Evolutionary conservation across 2,888 invertebrate species (phyloP).

Genomic region (Neoascia interrupta): DNA sequence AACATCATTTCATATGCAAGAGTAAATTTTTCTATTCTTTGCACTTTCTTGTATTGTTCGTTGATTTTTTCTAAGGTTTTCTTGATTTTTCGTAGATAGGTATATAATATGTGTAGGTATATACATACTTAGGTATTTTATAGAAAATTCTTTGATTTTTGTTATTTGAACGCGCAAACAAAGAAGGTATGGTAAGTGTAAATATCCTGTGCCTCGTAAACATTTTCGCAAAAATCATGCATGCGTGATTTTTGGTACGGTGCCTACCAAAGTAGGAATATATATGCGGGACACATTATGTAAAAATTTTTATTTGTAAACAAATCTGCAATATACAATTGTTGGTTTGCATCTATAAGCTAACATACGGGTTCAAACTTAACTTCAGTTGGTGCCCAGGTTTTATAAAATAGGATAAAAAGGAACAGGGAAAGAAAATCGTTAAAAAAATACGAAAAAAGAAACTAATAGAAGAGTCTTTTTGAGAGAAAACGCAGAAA

Average conservation of each 20-base stretch:
- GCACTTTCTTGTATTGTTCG: conserved; percentile 20
- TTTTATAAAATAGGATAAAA: neutral
- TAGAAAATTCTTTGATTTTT: conserved; percentile 36
- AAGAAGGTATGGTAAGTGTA: neutral
- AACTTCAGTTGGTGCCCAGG: neutral
- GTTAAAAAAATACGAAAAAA: too few relatives aligned
- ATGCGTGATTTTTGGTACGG: conserved; percentile 11
- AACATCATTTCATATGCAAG: conserved; percentile 60
- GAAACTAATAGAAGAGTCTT: too few relatives aligned
- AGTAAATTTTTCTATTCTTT: conserved; percentile 41
- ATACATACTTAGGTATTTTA: too few relatives aligned
- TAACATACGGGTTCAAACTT: neutral
- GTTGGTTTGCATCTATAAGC: neutral
- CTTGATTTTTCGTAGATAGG: conserved; percentile 24
- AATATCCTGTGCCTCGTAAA: conserved; percentile 15
- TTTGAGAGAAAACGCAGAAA: too few relatives aligned
- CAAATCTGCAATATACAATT: neutral
- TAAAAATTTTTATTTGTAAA: neutral
- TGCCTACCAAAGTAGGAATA: too few relatives aligned
- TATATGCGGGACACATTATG: too few relatives aligned
- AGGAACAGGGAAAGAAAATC: neutral
- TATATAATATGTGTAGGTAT: too few relatives aligned
- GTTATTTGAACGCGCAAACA: conserved; percentile 35
- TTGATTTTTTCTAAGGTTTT: conserved; percentile 20
- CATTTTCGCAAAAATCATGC: conserved; percentile 12